Evolutionary conservation across 2,888 invertebrate genomes (phyloP).

Genomic region (Pseudococcus longispinus): DNA sequence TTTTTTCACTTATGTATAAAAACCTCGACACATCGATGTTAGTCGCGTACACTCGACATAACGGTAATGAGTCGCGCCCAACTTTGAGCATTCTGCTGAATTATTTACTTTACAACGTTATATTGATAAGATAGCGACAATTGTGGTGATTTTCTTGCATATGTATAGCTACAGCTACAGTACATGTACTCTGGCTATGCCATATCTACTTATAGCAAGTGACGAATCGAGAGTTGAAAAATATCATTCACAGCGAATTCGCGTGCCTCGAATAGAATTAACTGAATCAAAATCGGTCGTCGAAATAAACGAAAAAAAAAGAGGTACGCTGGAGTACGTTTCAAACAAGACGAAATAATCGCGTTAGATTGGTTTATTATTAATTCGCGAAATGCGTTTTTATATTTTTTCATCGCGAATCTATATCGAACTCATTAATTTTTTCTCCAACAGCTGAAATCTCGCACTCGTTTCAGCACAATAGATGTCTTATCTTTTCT

Average conservation of each 20-base stretch:
- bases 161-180: not conserved
- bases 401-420: not conserved
- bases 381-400: slow-evolving; percentile 33
- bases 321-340: not conserved
- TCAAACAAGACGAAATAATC: not conserved
- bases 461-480: not conserved
- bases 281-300: not conserved
- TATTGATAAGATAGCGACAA: slow-evolving; percentile 37
- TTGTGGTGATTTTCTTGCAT: not conserved
- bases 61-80: slow-evolving; percentile 42
- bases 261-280: not conserved
- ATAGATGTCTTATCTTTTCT: slow-evolving; percentile 40
- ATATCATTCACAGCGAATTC: not conserved
- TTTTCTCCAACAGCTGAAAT: slow-evolving; percentile 26
- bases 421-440: slow-evolving; percentile 33
- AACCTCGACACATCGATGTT: slow-evolving; percentile 8
- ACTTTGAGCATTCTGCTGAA: not conserved
- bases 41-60: not conserved
- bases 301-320: not conserved
- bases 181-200: not conserved
- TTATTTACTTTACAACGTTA: slow-evolving; percentile 5
- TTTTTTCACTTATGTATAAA: not conserved
- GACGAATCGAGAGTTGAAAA: not conserved
- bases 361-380: not conserved
- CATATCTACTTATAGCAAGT: not conserved